Base-by-base conservation (phyloP, 1,140 invertebrate species). In the Hirudo medicinalis region DNA sequence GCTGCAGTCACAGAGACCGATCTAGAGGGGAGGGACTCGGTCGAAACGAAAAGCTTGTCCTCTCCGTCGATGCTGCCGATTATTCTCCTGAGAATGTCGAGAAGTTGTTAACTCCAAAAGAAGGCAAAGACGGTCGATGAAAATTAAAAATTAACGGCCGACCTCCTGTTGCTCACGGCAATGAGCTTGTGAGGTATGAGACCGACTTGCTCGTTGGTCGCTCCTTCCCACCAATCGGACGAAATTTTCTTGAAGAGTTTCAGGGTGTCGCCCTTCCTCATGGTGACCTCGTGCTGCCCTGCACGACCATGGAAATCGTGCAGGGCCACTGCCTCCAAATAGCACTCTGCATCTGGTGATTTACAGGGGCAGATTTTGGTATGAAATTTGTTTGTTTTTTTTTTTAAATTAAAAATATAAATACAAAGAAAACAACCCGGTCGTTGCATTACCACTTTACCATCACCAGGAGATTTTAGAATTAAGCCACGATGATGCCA, bases 151-250 rank as follows among this genome's bases (percentile, higher is more conserved):
- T 22, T 13, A 13, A 63, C 13, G 0, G 32, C 53, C 3, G 4
- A 70, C 69, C 69, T 70, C 53, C 53, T 53, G 19, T 70, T 25
- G 69, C 29, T 63, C 11, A 70, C 53, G 69, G 89, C 86, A 76
- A 92, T 90, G 81, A 91, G 91, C 84, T 91, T 91, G 82, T 91
- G 89, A 22, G 90, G 90, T 78, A 92, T 88, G 53, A 91, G 85
- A 66, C 90, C 90, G 76, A 90, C 88, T 78, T 86, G 86, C 71
- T 89, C 89, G 75, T 87, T 87, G 69, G 77, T 78, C 40, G 76
- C 76, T 27, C 81, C 81, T 79, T 87, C 86, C 90, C 90, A 92
- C 90, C 90, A 92, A 78, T 92, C 90, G 75, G 87, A 87, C 32
- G 89, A 90, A 11, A 91, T 88, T 83, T 91, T 90, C 19, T 86